Conservation (phyloP, 2,797 vertebrate genomes). For the Sebastiscus albofasciatus region DNA sequence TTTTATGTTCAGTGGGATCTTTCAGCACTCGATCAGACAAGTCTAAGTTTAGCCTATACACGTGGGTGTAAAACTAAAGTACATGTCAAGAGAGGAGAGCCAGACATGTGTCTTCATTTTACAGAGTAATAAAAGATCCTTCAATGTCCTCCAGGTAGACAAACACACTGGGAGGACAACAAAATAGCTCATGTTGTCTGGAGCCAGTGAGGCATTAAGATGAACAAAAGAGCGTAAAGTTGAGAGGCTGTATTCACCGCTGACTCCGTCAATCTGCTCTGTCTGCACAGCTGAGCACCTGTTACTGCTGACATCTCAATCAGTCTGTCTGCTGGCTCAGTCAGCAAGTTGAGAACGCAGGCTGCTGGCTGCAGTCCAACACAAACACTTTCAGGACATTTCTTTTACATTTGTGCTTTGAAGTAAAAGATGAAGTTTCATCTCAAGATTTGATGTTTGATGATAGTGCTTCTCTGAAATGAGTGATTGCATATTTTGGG, state of each 20-base stretch:
- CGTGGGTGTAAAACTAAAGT: slow-evolving; percentile 25
- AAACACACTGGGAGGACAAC: neutral
- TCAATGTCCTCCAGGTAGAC: neutral
- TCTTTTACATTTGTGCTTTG: neutral
- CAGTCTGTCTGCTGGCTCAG: slow-evolving; percentile 19
- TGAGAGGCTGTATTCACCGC: neutral
- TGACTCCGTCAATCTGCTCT: slow-evolving; percentile 4
- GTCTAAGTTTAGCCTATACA: slow-evolving; percentile 56
- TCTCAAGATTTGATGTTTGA: neutral
- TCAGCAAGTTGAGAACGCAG: neutral
- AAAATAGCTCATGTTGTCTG: neutral
- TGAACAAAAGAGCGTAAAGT: neutral
- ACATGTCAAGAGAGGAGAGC: slow-evolving; percentile 11
- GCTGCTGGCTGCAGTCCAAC: slow-evolving; percentile 7
- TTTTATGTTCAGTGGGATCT: slow-evolving; percentile 49
- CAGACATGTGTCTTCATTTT: slow-evolving; percentile 27
- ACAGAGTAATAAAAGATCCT: neutral
- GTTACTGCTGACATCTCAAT: slow-evolving; percentile 46
- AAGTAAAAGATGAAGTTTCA: neutral
- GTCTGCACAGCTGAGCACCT: slow-evolving; percentile 49
- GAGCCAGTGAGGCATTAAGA: neutral
- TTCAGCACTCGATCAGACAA: slow-evolving; percentile 17
- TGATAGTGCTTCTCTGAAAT: neutral
- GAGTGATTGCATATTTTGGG: neutral
- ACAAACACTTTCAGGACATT: slow-evolving; percentile 1